Base-by-base conservation (phyloP, 2,797 vertebrate genomes). In the Toxotes lorentzi region DNA sequence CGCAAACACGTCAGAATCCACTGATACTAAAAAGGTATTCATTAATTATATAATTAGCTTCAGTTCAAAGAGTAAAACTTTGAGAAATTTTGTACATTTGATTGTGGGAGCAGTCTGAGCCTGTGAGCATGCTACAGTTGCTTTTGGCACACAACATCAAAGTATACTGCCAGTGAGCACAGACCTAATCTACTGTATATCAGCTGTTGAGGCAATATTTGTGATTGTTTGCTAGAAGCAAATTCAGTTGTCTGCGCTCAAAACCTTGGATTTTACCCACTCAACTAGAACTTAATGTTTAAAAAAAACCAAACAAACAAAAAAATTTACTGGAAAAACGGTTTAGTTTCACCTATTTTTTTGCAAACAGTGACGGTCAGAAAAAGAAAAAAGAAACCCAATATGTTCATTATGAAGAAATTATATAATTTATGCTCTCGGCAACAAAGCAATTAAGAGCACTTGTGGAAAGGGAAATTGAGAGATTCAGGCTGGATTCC, bases 21-120 rank as follows among this genome's bases (percentile, higher is more conserved):
- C 67, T 21, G 24, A 81, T 71, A 32, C 57, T 54, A 45, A 81
- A 79, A 78, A 78, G 65, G 50, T 67, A 83, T 41, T 72, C 41
- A 54, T 58, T 23, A 70, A 83, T 73, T 60, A 73, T 63, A 54
- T 61, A 38, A 78, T 87, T 77, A 57, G 38, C 50, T 19, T 53
- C 9, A 14, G 17, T 53, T 71, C 56, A 61, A 21, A 76, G 32
- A 34, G 30, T 21, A 27, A 72, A 65, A 50, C 51, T 81, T 24
- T 47, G n/a, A 75, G 38, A 59, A 21, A 32, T 56, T 66, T 61
- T 48, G 14, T n/a, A 30, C 10, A 40, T 48, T 58, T 67, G 47
- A 21, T 43, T 54, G 8, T 70, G 19, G 47, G 65, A 74, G 56
- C 56, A 16, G 66, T 61, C 30, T 81, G 73, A 62, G 62, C 14